phyloP scores from a whole-genome alignment of 2,797 vertebrate genomes.

The Petrocephalus schoutedeni region DNA sequence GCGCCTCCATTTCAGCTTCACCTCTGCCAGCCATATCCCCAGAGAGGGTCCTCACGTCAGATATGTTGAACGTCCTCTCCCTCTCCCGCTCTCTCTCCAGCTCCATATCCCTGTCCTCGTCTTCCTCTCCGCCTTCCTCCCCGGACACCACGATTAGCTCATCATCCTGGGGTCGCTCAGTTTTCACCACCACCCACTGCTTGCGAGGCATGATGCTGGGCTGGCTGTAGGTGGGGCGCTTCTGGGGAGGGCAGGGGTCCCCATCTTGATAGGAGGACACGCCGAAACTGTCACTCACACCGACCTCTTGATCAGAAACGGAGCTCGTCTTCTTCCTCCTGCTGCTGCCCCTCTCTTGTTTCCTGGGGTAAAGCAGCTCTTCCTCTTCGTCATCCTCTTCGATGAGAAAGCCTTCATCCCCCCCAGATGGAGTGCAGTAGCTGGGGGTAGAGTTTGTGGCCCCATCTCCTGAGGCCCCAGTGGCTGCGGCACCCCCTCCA shows the following conservation, averaged over 20 bases:
- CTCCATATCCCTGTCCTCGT: slow-evolving; percentile 53
- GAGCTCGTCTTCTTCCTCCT: slow-evolving; percentile 58
- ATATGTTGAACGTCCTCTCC: slow-evolving; percentile 76
- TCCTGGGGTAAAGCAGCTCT: slow-evolving; percentile 42
- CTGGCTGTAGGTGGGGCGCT: slow-evolving; percentile 67
- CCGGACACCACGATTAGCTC: slow-evolving; percentile 70
- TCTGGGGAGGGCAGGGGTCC: slow-evolving; percentile 50
- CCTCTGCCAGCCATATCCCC: slow-evolving; percentile 53
- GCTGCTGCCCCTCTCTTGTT: slow-evolving; percentile 45
- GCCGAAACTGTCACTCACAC: slow-evolving; percentile 70
- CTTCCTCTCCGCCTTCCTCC: slow-evolving; percentile 65
- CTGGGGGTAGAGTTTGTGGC: slow-evolving; percentile 74
- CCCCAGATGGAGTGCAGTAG: slow-evolving; percentile 78
- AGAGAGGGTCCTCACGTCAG: slow-evolving; percentile 72
- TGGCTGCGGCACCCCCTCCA: slow-evolving; percentile 38
- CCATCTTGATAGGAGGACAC: slow-evolving; percentile 71
- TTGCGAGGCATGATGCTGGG: slow-evolving; percentile 81
- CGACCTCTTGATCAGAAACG: slow-evolving; percentile 60
- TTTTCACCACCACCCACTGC: slow-evolving; percentile 85
- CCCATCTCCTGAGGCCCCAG: slow-evolving; percentile 46
- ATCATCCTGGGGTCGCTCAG: slow-evolving; percentile 61
- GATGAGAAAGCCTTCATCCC: slow-evolving; percentile 65
- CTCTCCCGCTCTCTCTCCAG: slow-evolving; percentile 53
- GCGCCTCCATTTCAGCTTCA: slow-evolving; percentile 65
- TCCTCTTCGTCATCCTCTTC: slow-evolving; percentile 60